Conservation (phyloP, 2,888 invertebrate species). For the Hirtodrosophila histrioides region DNA sequence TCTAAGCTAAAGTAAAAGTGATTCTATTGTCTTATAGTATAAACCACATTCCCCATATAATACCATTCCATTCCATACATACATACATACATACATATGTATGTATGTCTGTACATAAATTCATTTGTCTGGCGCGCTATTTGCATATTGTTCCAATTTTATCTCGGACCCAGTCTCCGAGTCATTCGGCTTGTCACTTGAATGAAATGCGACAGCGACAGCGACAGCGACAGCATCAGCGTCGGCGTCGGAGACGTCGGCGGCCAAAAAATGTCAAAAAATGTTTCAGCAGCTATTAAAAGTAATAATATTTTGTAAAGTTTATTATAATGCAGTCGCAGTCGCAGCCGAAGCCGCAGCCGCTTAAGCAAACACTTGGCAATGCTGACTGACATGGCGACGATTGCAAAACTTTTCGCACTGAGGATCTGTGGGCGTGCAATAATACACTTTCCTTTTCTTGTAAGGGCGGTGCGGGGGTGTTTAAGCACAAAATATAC, state of each 20-base stretch:
- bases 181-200: constrained; percentile 30
- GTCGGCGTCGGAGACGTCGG: constrained; percentile 5
- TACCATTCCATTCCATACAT: constrained; percentile 9
- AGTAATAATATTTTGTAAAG: constrained; percentile 66
- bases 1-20: constrained; percentile 35
- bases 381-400: background rate
- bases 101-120: constrained; percentile 5
- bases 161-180: constrained; percentile 35
- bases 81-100: background rate
- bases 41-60: background rate
- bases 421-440: constrained; percentile 2
- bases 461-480: too few relatives aligned
- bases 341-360: constrained; percentile 6
- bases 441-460: background rate
- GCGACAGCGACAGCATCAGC: constrained; percentile 13
- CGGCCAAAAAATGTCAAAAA: constrained; percentile 21
- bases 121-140: constrained; percentile 19
- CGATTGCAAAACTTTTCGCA: too few relatives aligned
- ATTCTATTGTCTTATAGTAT: constrained; percentile 1
- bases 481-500: background rate
- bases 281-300: constrained; percentile 62
- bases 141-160: constrained; percentile 71
- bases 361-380: constrained; percentile 15
- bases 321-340: constrained; percentile 43
- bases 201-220: constrained; percentile 29